Evolutionary conservation across 2,113 vertebrate species (phyloP), one percentile per base, ranked within the genome.

Genomic region (Rattus rattus): DNA sequence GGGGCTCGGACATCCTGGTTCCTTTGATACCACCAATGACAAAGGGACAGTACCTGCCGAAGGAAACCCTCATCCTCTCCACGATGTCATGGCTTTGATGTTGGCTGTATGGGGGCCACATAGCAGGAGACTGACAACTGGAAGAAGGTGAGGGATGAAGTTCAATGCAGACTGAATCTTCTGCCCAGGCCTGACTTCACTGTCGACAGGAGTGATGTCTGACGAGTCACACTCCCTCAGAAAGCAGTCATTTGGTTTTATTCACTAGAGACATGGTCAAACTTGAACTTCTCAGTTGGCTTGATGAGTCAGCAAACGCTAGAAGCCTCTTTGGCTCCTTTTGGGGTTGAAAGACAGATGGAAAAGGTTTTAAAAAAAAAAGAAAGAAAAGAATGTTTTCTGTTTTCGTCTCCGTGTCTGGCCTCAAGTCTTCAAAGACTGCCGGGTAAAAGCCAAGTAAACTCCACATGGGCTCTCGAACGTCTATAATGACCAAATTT

Each of bases 111-210:
- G 13, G 39, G 9, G 12, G 43, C 24, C 36, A 56, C 7, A 3
- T 1, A 17, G 8, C 39, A 17, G 22, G 1, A 30, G 91, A 61
- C 17, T 13, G 1, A 13, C 33, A 14, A n/a, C 0, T 0, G 49
- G 47, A 95, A 88, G 54, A 67, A 67, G 17, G 22, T n/a, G 61
- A 73, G 24, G 43, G 65, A 63, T 56, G 30, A 28, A 91, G 70
- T 70, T 43, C 52, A 70, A 33, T n/a, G 17, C 3, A 54, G 17
- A 5, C 81, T 84, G 56, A 52, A 91, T 33, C 81, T 70, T 65
- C 10, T 47, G 47, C n/a, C 17, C 63, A 36, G 84, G 7, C 17
- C 84, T 36, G 63, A 36, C 43, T 11, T 49, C 67, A 54, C 33
- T 9, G 3, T 47, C 70, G 65, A 88, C 12, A 36, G 39, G 3